Conservation (phyloP, 2,888 invertebrate genomes). For the Hirtodrosophila histrioides region DNA sequence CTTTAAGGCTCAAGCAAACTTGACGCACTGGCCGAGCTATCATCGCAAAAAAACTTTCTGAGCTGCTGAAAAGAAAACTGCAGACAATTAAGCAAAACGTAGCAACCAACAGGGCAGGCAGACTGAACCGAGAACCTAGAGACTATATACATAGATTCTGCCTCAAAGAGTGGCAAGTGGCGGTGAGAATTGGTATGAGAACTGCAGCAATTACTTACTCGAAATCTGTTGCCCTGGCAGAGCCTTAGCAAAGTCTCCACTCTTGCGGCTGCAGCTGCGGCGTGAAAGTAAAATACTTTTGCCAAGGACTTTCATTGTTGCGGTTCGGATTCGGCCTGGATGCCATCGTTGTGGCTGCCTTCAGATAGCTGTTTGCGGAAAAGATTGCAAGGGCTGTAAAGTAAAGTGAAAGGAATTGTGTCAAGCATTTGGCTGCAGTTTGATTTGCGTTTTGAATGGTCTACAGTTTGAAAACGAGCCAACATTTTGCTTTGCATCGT, state of each 20-base stretch:
- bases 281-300: constrained; percentile 73
- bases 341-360: neutral
- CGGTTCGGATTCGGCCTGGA: constrained; percentile 38
- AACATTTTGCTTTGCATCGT: neutral
- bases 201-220: constrained; percentile 76
- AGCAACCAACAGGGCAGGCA: constrained; percentile 8
- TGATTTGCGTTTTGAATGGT: constrained; percentile 52
- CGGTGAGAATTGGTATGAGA: constrained; percentile 40
- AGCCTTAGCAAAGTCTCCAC: constrained; percentile 46
- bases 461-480: constrained; percentile 25
- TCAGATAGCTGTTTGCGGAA: constrained; percentile 39
- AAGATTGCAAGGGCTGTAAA: constrained; percentile 38
- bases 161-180: constrained; percentile 21
- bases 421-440: constrained; percentile 58
- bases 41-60: constrained; percentile 24
- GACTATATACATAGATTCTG: neutral
- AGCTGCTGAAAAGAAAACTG: constrained; percentile 64
- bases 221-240: constrained; percentile 59
- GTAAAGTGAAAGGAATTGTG: constrained; percentile 53
- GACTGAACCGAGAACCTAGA: neutral
- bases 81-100: constrained; percentile 71
- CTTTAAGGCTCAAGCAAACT: constrained; percentile 63
- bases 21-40: constrained; percentile 30
- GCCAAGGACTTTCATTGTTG: constrained; percentile 73
- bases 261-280: constrained; percentile 60